phyloP scores from a whole-genome alignment of 2,888 invertebrate species.

The Philaethria dido region DNA sequence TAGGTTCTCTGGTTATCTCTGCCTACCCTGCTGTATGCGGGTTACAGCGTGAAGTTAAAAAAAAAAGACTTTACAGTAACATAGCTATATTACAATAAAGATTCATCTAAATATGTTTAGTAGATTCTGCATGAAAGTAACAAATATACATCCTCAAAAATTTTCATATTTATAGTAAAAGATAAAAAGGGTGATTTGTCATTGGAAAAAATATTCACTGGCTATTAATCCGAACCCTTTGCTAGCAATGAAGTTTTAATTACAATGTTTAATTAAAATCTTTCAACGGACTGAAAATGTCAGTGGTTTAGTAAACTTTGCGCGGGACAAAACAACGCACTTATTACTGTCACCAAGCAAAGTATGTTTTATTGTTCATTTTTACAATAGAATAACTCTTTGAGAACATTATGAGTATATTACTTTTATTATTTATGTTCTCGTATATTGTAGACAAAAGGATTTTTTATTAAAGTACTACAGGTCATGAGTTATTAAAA shows the following conservation, averaged over 20 bases:
- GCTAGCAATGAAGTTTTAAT: neutral
- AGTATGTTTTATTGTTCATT: neutral
- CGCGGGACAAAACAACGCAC: neutral
- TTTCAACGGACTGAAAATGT: neutral
- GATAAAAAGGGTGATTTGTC: neutral
- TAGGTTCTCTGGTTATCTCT: too few species aligned
- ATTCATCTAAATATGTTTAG: too few species aligned
- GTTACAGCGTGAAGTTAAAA: too few species aligned
- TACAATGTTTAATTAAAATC: slow-evolving; percentile 17
- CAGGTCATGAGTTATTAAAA: too few species aligned
- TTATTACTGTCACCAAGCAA: slow-evolving; percentile 6
- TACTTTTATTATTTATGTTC: neutral
- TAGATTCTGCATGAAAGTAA: too few species aligned
- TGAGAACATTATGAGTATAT: neutral
- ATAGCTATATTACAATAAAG: too few species aligned
- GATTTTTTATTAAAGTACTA: neutral
- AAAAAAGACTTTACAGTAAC: too few species aligned
- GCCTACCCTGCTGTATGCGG: too few species aligned
- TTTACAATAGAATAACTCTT: slow-evolving; percentile 7
- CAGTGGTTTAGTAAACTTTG: slow-evolving; percentile 1
- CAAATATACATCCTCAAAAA: too few species aligned
- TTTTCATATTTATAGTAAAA: too few species aligned
- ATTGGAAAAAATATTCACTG: neutral
- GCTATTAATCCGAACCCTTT: neutral
- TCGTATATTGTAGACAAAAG: slow-evolving; percentile 11